Evolutionary conservation across 2,797 vertebrate species (phyloP).

Genomic region (Hafferia zeledoni): DNA sequence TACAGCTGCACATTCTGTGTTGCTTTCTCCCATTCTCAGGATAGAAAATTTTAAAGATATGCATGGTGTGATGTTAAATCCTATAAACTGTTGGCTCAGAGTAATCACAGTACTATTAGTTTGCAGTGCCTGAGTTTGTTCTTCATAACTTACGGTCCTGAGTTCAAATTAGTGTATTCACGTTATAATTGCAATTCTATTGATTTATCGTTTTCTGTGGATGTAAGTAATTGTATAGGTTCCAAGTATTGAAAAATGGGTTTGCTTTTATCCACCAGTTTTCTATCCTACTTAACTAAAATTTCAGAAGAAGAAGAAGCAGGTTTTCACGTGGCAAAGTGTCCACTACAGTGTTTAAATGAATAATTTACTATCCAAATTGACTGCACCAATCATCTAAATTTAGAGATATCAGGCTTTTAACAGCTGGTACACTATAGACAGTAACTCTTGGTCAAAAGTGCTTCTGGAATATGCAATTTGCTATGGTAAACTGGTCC

Average conservation of each 20-base stretch:
- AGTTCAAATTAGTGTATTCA: background rate
- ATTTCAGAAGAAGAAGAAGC: constrained; percentile 6
- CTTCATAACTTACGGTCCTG: background rate
- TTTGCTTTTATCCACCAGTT: background rate
- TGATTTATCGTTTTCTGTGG: background rate
- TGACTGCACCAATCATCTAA: constrained; percentile 30
- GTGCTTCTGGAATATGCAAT: constrained; percentile 37
- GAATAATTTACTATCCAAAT: constrained; percentile 52
- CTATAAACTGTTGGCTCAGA: background rate
- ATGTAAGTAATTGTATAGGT: background rate
- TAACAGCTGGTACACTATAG: constrained; percentile 53
- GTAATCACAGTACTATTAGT: background rate
- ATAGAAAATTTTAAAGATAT: background rate
- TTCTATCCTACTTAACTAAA: constrained; percentile 1
- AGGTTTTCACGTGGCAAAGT: constrained; percentile 31
- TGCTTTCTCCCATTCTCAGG: background rate
- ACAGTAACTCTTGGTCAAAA: constrained; percentile 47
- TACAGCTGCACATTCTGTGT: background rate
- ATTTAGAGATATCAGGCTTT: constrained; percentile 58
- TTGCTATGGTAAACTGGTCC: constrained; percentile 47
- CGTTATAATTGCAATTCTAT: background rate
- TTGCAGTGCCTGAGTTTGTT: background rate
- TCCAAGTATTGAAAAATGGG: background rate
- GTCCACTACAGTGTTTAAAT: constrained; percentile 42
- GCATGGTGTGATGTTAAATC: background rate